phyloP scores from a whole-genome alignment of 2,797 vertebrate genomes.

The Alca torda region DNA sequence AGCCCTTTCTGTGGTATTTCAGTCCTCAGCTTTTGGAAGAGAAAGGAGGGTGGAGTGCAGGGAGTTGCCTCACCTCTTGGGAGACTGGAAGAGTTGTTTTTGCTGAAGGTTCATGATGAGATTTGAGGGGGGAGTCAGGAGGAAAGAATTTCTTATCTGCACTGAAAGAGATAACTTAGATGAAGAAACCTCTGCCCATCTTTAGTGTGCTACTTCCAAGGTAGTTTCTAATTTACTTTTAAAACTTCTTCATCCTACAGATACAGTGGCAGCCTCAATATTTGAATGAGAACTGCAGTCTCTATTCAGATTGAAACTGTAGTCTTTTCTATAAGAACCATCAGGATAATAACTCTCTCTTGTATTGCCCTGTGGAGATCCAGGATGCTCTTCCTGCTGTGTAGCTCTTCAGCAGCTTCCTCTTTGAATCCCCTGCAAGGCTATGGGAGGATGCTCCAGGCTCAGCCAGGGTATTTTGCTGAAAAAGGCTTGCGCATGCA shows the following conservation, averaged over 20 bases:
- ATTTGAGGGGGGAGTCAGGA: background rate
- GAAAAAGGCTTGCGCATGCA: background rate
- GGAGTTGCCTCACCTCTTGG: background rate
- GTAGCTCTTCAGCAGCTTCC: background rate
- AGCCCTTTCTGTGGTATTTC: background rate
- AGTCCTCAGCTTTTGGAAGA: background rate
- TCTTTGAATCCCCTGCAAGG: background rate
- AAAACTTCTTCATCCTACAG: background rate
- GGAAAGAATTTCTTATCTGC: conserved; percentile 35
- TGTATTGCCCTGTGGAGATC: background rate
- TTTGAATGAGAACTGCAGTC: background rate
- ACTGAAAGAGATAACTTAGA: background rate
- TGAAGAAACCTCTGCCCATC: background rate
- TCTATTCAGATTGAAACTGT: background rate
- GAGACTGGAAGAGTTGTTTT: background rate
- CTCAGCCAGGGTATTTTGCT: background rate
- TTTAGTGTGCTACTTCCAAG: background rate
- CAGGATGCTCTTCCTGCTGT: background rate
- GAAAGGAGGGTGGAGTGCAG: background rate
- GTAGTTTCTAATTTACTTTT: background rate
- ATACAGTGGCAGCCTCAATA: background rate
- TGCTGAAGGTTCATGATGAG: background rate
- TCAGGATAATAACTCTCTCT: background rate
- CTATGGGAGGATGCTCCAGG: background rate
- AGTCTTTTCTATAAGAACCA: background rate